Base-by-base conservation (phyloP, 2,888 invertebrate genomes). In the Norana najaformis region DNA sequence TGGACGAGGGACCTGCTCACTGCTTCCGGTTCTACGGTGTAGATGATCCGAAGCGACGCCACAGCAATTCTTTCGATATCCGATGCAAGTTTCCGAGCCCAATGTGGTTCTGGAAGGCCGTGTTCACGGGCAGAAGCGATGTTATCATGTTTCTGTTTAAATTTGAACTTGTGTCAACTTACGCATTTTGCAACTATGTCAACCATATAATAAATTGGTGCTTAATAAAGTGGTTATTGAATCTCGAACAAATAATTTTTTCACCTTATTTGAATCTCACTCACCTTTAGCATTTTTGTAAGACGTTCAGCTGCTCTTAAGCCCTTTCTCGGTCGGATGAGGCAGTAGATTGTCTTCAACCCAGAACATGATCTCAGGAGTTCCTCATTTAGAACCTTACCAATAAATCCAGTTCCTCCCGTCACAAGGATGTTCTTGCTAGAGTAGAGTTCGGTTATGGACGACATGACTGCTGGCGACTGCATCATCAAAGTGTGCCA, bases 351-450 rank as follows among this genome's bases (percentile, higher is more conserved):
- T 90, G 96, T 96, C 89, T 96, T 96, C 18, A 98, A 93, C 0
- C 96, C 96, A 0, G 97, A 96, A 93, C 98, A 97, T 13, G 97
- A 97, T 92, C 98, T 96, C 23, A 98, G 94, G 4, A 98, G 95
- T 94, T 98, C 98, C 95, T 98, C 98, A 14, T 98, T 96, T 37
- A 98, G 94, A 0, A 97, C 97, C 95, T 98, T 98, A 0, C 98
- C 98, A 95, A 98, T 96, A 94, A 98, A 98, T 1, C 98, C 98
- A 11, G 92, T 92, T 30, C 97, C 97, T 37, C 98, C 98, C 35
- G 98, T 98, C 89, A 98, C 96, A 93, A 98, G 97, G 88, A 98
- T 96, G 91, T 96, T 95, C 91, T 96, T 95, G n/a, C 96, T 96
- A 16, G 96, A 95, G 94, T 96, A 97, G 94, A 96, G 97, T 38